These are phyloP conservation scores for Thereva nobilitata DNA, from an alignment of 2,888 invertebrate genomes.

Conservation along the genomic window DNA sequence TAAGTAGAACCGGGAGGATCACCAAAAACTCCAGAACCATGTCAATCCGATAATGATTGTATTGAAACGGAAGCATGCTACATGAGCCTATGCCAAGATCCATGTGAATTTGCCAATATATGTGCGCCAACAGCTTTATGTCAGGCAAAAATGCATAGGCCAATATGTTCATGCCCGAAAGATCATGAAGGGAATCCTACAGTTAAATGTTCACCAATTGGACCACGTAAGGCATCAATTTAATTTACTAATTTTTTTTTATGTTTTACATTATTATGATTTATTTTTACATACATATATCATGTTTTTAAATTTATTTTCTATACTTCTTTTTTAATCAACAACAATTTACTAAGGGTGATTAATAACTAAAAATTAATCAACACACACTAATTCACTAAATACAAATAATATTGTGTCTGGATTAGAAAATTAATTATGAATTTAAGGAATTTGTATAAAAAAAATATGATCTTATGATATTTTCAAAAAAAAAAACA, in stretches of 20 bases:
- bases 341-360: too few relatives aligned
- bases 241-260: conserved; percentile 31
- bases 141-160: conserved; percentile 79
- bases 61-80: conserved; percentile 82
- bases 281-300: conserved; percentile 34
- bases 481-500: too few relatives aligned
- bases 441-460: too few relatives aligned
- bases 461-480: too few relatives aligned
- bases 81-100: conserved; percentile 79
- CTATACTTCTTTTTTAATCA: too few relatives aligned
- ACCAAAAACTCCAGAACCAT: conserved; percentile 75
- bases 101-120: conserved; percentile 78
- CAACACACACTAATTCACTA: too few relatives aligned
- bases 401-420: too few relatives aligned
- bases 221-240: conserved; percentile 70
- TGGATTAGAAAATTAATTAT: too few relatives aligned
- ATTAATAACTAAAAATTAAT: too few relatives aligned
- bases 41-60: conserved; percentile 82
- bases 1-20: conserved; percentile 70
- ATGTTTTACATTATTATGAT: conserved; percentile 6
- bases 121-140: conserved; percentile 78
- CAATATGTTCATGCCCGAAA: conserved; percentile 79
- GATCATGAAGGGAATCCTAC: conserved; percentile 83
- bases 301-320: too few relatives aligned
- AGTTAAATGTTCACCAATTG: conserved; percentile 74